Base-by-base conservation (phyloP, 2,113 vertebrate species). In the Alexandromys fortis region DNA sequence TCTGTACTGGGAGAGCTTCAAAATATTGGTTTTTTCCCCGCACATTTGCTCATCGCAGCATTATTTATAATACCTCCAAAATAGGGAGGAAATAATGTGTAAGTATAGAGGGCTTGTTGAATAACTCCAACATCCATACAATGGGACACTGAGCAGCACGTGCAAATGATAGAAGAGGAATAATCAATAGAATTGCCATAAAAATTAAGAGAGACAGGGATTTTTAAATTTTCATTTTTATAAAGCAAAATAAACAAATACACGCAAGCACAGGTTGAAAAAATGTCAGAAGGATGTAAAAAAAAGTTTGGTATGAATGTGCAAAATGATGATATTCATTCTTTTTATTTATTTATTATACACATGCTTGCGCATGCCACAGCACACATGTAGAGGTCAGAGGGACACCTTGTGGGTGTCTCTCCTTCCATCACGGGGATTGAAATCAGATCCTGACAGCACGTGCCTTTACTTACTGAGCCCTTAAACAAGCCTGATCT, bases 221-320 rank as follows among this genome's bases (percentile, higher is more conserved):
- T 10, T 72, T 78, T 58, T 14, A 72, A 82, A 89, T 68, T 86
- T 45, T 91, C 8, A 86, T 61, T 77, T 95, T 92, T 95, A 78
- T 85, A 30, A 86, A 86, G 76, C 67, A 89, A 92, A 94, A 72
- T 86, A 42, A 30, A 89, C 1, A 45, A 72, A 86, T 10, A 17
- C n/a, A 94, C 78, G 65, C 82, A 95, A 88, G 52, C 75, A 83
- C n/a, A 90, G 49, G 49, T 47, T 63, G 10, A 88, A 91, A 91
- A 68, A 86, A 67, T n/a, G 70, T 72, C 47, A 79, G 58, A 89
- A 91, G 28, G 45, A 86, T 49, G 91, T 76, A 22, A 38, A 78
- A 26, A 82, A 94, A 90, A 77, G 68, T 76, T 82, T 88, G 55
- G 35, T 17, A 67, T 52, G 13, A 91, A 55, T 88, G 52, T 63